Base-by-base conservation (phyloP, 1,140 invertebrate genomes). In the Oreohelix idahoensis region DNA sequence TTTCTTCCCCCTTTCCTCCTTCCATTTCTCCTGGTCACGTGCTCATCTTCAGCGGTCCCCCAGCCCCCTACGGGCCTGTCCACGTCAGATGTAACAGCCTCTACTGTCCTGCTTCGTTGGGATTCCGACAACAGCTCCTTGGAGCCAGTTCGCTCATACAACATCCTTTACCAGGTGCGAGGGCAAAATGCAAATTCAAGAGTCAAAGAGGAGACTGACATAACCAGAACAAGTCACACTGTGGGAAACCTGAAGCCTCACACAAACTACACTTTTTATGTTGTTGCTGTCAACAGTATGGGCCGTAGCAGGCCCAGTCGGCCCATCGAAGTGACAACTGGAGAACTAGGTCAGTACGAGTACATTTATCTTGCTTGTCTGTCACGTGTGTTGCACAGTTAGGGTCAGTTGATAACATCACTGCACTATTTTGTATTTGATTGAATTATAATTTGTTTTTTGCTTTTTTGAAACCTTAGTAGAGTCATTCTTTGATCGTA, bases 121-220 rank as follows among this genome's bases (percentile, higher is more conserved):
- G 96, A 96, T 0, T 97, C 97, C 92, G 93, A 93, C 76, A 96
- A 95, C 89, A 95, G 93, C 74, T 96, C 95, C 89, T 95, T 91
- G 58, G 95, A 93, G 94, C 96, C 97, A 86, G 95, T 98, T 29
- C 95, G 96, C 85, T 98, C 98, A 90, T 99, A 98, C 93, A 96
- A 98, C 63, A 97, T 99, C 84, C 96, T 98, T 90, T 98, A 98
- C 93, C 98, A 98, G 91, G 97, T 97, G 2, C 97, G 97, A 93
- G 96, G 96, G 90, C 89, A 93, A 91, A 84, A 93, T 95, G 92
- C 96, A 95, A 45, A 66, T 13, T 42, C 79, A 81, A 49, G 69
- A 26, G 84, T 84, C 84, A 77, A 79, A 86, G 97, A 98, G 91
- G 97, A 98, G 88, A 96, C 95, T 42, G 97, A 97, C 42, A 96